These are phyloP conservation scores for Cryptocheilus praepositus DNA, from an alignment of 2,888 invertebrate species.

Conservation along the genomic window DNA sequence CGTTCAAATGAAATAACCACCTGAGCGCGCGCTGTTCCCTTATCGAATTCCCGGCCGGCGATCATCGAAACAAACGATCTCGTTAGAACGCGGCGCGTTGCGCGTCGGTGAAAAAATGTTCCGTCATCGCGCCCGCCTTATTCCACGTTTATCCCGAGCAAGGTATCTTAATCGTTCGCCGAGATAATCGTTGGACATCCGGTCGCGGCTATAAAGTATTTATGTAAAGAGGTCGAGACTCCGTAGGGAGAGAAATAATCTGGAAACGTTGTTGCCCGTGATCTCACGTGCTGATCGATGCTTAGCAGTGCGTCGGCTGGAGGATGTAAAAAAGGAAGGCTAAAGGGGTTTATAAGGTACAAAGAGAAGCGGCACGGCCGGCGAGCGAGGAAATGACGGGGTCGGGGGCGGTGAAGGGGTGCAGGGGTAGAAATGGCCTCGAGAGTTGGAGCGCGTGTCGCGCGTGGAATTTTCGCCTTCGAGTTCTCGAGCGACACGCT, in stretches of 20 bases:
- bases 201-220: too few relatives aligned
- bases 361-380: background rate
- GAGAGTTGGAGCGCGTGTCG: slow-evolving; percentile 30
- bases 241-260: background rate
- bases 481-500: slow-evolving; percentile 32
- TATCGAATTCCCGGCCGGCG: too few relatives aligned
- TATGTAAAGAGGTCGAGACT: slow-evolving; percentile 6
- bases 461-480: slow-evolving; percentile 37
- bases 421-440: slow-evolving; percentile 26
- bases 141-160: too few relatives aligned
- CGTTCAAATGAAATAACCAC: too few relatives aligned
- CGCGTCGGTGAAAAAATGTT: background rate
- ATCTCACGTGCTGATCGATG: slow-evolving; percentile 32
- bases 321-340: slow-evolving; percentile 19
- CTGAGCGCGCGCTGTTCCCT: too few relatives aligned
- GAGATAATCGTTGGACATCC: too few relatives aligned
- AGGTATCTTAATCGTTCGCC: too few relatives aligned
- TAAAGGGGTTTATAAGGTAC: slow-evolving; percentile 4
- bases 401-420: slow-evolving; percentile 1
- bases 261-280: slow-evolving; percentile 5
- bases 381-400: background rate
- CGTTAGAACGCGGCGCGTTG: too few relatives aligned
- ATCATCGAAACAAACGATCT: too few relatives aligned
- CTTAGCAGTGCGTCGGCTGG: slow-evolving; percentile 25
- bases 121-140: too few relatives aligned